Evolutionary conservation across 2,797 vertebrate species (phyloP), one percentile per base, ranked within the genome.

Genomic region (Linurgus olivaceus): DNA sequence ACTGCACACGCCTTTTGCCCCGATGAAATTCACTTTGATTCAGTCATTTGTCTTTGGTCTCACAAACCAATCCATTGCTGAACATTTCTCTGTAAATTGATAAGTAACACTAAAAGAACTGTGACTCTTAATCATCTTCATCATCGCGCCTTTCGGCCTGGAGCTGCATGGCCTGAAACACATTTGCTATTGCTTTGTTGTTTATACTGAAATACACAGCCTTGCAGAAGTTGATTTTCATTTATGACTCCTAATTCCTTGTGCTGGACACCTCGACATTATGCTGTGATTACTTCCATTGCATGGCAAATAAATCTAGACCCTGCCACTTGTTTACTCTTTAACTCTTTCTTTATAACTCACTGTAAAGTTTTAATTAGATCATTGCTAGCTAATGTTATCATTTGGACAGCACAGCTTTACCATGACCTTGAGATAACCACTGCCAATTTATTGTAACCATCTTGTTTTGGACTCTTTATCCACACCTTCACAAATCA

Each of bases 231-330:
- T 25, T 40, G 20, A 1, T 13, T 77, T 91, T 90, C 62, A 91
- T 94, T 93, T 89, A 91, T 72, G 50, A 89, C 54, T 45, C 54
- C 24, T 54, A 63, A 83, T 86, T 94, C 72, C n/a, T 92, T 82
- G 45, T 51, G 20, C 42, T 74, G 75, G 81, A 91, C 65, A n/a
- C 13, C 42, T 89, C 73, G 90, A 63, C 66, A 44, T 89, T 72
- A 89, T 51, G 15, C 38, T 93, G 54, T 68, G 65, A 89, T 91
- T 92, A 23, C 24, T 88, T 79, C n/a, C 14, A 38, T 74, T 89
- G 78, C 93, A 74, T 31, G 61, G 67, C n/a, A 96, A 87, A 97
- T 94, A 94, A 94, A 95, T 96, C 68, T 74, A 74, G 81, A 62
- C 11, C 54, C 37, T 80, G 57, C 17, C 25, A 54, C 47, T 65